A percentile compares a stretch with the other conserved stretches of the same genome.
Evolutionary conservation across 35 echinoderm and acorn worm species (phyloP).

Genomic region (Lytechinus variegatus): DNA sequence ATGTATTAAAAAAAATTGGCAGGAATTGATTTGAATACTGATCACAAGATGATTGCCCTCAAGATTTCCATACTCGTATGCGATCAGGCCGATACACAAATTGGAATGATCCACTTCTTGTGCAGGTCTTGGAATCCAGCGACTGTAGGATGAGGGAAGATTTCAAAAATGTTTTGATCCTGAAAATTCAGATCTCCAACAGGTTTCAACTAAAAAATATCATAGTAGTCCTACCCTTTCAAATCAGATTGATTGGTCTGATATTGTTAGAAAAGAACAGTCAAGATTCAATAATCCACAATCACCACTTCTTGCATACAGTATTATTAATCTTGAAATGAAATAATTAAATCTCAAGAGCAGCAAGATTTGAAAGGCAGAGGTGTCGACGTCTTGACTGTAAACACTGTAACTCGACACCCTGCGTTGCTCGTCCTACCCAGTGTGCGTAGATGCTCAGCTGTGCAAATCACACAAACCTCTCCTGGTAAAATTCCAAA

Average conservation of each 20-base stretch:
- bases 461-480: neutral
- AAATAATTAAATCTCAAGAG: neutral
- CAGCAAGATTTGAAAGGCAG: neutral
- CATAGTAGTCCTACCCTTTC: neutral
- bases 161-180: neutral
- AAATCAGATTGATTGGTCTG: too few relatives aligned
- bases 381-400: neutral
- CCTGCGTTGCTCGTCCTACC: neutral
- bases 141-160: too few relatives aligned
- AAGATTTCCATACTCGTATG: neutral
- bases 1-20: neutral
- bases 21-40: neutral
- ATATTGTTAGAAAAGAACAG: neutral
- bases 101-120: neutral
- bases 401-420: neutral
- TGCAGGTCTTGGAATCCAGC: neutral
- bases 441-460: neutral
- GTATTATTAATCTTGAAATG: neutral
- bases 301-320: neutral
- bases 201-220: neutral
- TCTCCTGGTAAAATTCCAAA: neutral
- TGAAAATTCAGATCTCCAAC: neutral
- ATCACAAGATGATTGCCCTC: neutral
- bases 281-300: neutral
- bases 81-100: too few relatives aligned